Conservation (phyloP, 2,888 invertebrate species). For the Rhogogaster chlorosoma region DNA sequence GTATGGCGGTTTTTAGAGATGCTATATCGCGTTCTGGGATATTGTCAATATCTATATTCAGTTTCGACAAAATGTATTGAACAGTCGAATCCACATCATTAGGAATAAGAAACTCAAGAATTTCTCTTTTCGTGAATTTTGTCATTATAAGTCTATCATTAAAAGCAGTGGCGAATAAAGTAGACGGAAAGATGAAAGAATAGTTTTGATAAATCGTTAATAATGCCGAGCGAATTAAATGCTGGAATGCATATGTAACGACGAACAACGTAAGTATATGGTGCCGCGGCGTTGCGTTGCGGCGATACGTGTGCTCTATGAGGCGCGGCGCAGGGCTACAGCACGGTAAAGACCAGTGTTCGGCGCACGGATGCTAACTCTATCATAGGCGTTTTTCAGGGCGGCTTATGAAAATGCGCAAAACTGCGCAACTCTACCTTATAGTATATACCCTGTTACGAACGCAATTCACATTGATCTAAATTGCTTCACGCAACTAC, state of each 20-base stretch:
- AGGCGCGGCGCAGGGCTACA: neutral
- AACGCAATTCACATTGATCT: too few relatives aligned
- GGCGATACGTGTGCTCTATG: too few relatives aligned
- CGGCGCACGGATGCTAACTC: neutral
- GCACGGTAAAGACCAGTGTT: neutral
- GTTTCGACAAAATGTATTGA: slow-evolving; percentile 9
- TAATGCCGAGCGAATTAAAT: neutral
- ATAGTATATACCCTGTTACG: neutral
- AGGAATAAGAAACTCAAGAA: neutral
- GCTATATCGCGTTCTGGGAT: neutral
- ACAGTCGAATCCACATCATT: neutral
- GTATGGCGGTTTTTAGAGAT: neutral
- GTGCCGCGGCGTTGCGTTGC: neutral
- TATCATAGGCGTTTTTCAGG: neutral
- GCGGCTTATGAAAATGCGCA: neutral
- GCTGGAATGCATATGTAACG: neutral
- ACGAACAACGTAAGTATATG: slow-evolving; percentile 3
- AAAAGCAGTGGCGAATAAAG: slow-evolving; percentile 1
- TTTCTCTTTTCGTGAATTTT: neutral
- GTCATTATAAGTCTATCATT: neutral
- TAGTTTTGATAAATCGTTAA: neutral
- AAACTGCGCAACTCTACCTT: slow-evolving; percentile 7
- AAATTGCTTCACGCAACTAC: too few relatives aligned
- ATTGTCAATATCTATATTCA: neutral
- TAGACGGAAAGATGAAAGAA: neutral